These are phyloP conservation scores for Guaruba guarouba DNA, from an alignment of 2,113 vertebrate species.

Conservation along the genomic window DNA sequence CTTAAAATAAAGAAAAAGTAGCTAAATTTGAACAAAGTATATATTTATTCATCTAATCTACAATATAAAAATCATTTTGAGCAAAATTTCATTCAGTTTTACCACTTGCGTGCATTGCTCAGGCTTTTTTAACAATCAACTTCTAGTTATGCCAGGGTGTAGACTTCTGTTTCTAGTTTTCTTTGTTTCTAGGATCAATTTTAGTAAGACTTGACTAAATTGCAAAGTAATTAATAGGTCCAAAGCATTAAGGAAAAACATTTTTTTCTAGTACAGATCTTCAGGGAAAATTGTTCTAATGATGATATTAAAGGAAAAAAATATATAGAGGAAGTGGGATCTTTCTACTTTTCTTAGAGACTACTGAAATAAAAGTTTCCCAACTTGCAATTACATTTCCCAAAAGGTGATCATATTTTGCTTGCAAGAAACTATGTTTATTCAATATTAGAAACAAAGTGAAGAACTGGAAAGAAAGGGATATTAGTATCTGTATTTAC, in stretches of 20 bases:
- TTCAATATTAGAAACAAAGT: not conserved
- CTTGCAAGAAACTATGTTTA: not conserved
- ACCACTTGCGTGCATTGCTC: accelerated
- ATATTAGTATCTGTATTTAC: not conserved
- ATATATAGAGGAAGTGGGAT: not conserved
- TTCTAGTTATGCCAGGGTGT: not conserved
- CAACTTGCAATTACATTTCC: accelerated
- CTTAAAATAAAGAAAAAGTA: not conserved
- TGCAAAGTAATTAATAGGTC: not conserved
- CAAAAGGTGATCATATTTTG: not conserved
- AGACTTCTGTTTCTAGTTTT: not conserved
- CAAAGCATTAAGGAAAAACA: not conserved
- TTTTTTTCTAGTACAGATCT: not conserved
- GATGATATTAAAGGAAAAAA: not conserved
- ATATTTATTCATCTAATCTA: not conserved
- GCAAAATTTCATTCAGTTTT: not conserved
- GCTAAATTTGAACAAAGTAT: not conserved
- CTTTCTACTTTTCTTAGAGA: not conserved
- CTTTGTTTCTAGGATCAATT: not conserved
- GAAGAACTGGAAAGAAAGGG: not conserved
- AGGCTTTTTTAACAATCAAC: not conserved
- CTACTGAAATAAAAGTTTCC: not conserved
- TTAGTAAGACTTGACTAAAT: not conserved
- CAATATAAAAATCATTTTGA: not conserved
- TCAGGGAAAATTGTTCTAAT: not conserved